Percentiles rank a stretch among this genome's conserved stretches.
Evolutionary conservation across 2,797 vertebrate genomes (phyloP).

Genomic region (Xerus rutilus): DNA sequence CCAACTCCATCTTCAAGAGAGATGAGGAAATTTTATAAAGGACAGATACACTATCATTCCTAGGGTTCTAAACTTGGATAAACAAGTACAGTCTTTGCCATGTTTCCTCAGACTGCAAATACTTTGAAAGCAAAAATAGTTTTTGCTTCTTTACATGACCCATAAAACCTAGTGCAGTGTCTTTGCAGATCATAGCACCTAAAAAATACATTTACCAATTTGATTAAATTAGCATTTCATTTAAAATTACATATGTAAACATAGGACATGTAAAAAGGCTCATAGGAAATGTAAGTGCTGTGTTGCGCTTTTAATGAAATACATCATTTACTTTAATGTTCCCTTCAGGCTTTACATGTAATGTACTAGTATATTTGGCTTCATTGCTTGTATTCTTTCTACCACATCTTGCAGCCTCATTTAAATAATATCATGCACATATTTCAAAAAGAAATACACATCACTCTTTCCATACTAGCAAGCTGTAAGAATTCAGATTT

Average conservation of each 20-base stretch:
- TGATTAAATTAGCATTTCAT: slow-evolving; percentile 44
- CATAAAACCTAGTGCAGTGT: not conserved
- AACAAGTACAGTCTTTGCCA: not conserved
- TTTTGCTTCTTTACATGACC: not conserved
- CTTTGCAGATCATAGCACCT: not conserved
- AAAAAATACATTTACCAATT: not conserved
- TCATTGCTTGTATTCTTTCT: not conserved
- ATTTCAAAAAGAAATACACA: slow-evolving; percentile 34
- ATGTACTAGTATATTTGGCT: slow-evolving; percentile 36
- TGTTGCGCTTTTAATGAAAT: not conserved
- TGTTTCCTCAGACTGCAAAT: not conserved
- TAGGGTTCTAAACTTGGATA: not conserved
- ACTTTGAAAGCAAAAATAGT: not conserved
- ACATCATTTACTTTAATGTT: slow-evolving; percentile 24
- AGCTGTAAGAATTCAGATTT: slow-evolving; percentile 1
- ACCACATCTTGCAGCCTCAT: not conserved
- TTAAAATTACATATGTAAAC: slow-evolving; percentile 41
- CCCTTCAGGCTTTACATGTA: not conserved
- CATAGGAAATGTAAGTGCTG: slow-evolving; percentile 17
- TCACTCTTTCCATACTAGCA: slow-evolving; percentile 7
- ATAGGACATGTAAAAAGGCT: not conserved
- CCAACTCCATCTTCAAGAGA: not conserved
- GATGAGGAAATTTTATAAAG: not conserved
- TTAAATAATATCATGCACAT: slow-evolving; percentile 55
- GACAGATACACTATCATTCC: not conserved